Base-by-base conservation (phyloP, 2,113 vertebrate species). In the Noctilio leporinus region DNA sequence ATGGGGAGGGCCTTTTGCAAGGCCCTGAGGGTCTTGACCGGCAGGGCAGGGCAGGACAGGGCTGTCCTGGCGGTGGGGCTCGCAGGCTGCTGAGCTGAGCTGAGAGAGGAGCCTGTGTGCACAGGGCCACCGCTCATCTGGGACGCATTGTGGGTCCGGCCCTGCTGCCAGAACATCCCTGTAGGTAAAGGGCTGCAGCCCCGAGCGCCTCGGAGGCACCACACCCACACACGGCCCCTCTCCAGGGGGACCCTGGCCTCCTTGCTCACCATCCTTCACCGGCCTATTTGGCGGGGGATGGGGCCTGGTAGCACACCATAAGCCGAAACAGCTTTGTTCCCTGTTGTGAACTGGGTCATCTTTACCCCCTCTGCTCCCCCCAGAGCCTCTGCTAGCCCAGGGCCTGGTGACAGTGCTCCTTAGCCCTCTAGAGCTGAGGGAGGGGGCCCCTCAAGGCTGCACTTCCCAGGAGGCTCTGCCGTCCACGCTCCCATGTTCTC, bases 1-100 rank as follows among this genome's bases (percentile, higher is more conserved):
- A 38, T 11, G n/a, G 86, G 55, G 69, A 89, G 69, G 28, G 77
- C 43, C 40, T 87, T 72, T 38, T 62, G 73, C 82, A 67, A 90
- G 28, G 88, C 30, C 43, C 80, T 75, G 24, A 59, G 59, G 72
- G 86, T 75, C 76, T 59, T 43, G 49, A 57, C 26, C 12, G 80
- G 35, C 40, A 72, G 73, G 35, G n/a, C 11, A 3, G 16, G 80
- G 35, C 40, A 72, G 73, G 35, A 38, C 11, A 3, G 84, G 67
- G 53, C 57, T 45, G 9, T 65, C 45, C 47, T n/a, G 40, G 49
- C 55, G 10, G n/a, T n/a, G 10, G 43, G 17, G 49, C 62, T 5
- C 4, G 5, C 45, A 2, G 82, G 73, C 43, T 33, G 67, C 49
- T 30, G 2, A 0, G 47, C 53, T 10, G n/a, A 65, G 47, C 45